Base-by-base conservation (phyloP, 2,113 vertebrate species). In the Pungitius pungitius region DNA sequence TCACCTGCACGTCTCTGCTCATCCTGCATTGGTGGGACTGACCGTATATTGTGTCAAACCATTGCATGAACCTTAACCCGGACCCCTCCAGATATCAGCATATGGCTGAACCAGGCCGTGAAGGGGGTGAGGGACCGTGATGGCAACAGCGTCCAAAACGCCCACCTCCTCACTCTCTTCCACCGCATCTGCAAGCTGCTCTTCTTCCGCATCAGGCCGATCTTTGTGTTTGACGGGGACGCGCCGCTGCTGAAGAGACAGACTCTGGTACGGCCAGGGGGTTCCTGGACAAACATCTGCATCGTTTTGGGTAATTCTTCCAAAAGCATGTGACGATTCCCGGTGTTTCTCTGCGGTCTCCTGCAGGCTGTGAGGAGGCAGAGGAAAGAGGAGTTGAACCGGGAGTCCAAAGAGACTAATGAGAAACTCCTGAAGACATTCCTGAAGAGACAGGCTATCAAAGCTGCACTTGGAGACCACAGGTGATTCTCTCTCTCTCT, bases 61-160 rank as follows among this genome's bases (percentile, higher is more conserved):
- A n/a, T 2, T 33, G 24, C 17, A 30, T 24, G 17, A 37, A 76
- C 93, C 69, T 95, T 93, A 95, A 78, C 3, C 0, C 0, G 0
- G 45, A 43, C 62, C 0, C 63, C 33, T 62, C n/a, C 89, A 99
- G 97, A 99, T 89, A 98, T 99, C 83, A 99, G 98, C 75, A 99
- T 99, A 89, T 99, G 97, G 98, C 90, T 99, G 80, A 99, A 99
- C 90, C 98, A 99, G 84, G 97, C 98, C 0, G 92, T 99, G 54
- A 99, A 98, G 87, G 97, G 98, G 5, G 95, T 94, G 62, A 94
- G 98, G 45, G 97, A 97, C 82, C 93, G 80, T 6, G 92, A 95
- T 0, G 96, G 97, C 24, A 92, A 95, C 82, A 88, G 94, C 0
- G 75, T 98, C 17, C 95, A 93, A 51, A 98, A 98, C 33, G 96